phyloP scores from a whole-genome alignment of 2,888 invertebrate species.

The Leptopterna dolabrata region DNA sequence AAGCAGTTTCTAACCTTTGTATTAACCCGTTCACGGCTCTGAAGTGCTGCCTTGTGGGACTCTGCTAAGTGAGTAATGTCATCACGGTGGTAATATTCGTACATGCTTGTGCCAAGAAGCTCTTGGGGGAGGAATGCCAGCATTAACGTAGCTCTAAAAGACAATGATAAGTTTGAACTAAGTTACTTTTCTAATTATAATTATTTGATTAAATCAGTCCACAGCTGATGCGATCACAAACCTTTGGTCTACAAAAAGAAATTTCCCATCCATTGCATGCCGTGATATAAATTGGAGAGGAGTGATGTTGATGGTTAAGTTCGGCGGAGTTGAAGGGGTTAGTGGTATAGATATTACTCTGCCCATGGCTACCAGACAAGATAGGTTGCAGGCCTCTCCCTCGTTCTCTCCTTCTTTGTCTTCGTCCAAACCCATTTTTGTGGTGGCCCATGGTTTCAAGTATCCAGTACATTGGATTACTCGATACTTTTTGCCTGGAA shows the following conservation, averaged over 20 bases:
- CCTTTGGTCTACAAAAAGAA: constrained; percentile 93
- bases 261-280: constrained; percentile 91
- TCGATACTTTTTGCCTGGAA: constrained; percentile 81
- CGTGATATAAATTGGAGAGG: constrained; percentile 84
- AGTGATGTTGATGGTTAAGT: constrained; percentile 69
- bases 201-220: background rate
- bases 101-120: constrained; percentile 89
- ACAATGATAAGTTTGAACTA: background rate
- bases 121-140: constrained; percentile 94
- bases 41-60: constrained; percentile 83
- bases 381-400: constrained; percentile 76
- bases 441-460: constrained; percentile 89
- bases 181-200: background rate
- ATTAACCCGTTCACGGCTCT: constrained; percentile 73
- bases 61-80: constrained; percentile 84
- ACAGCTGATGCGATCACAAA: constrained; percentile 64
- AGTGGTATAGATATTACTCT: constrained; percentile 73
- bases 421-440: constrained; percentile 79
- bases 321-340: constrained; percentile 57
- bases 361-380: constrained; percentile 90
- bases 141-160: constrained; percentile 81
- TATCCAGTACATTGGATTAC: constrained; percentile 95
- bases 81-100: constrained; percentile 89
- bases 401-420: constrained; percentile 71
- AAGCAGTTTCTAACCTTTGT: constrained; percentile 70